These are phyloP conservation scores for Semotilus atromaculatus DNA, from an alignment of 2,797 vertebrate genomes.

Conservation along the genomic window DNA sequence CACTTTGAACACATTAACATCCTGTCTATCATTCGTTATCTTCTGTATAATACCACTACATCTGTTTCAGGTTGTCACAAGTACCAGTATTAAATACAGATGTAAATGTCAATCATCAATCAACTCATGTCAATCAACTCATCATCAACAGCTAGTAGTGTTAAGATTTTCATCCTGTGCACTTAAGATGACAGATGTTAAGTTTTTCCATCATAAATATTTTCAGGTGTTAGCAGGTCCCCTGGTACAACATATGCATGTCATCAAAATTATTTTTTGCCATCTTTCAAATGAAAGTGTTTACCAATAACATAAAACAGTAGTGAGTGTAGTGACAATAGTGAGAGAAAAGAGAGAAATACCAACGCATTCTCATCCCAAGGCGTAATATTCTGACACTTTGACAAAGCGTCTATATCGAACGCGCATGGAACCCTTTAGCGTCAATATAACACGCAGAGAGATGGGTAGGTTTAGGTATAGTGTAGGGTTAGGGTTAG, in stretches of 20 bases:
- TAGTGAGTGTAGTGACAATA: background rate
- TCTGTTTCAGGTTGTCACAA: background rate
- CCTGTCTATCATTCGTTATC: background rate
- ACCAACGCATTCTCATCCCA: no score
- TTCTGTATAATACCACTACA: background rate
- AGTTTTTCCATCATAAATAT: background rate
- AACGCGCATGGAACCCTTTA: no score
- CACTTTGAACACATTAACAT: background rate
- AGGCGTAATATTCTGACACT: no score
- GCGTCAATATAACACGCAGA: no score
- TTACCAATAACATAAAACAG: background rate
- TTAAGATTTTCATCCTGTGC: background rate
- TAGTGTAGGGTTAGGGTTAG: no score
- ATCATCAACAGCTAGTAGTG: background rate
- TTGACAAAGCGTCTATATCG: no score
- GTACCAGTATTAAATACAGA: background rate
- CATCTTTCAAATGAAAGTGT: background rate
- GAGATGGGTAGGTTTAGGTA: no score
- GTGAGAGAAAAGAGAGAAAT: background rate
- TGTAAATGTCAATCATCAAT: background rate
- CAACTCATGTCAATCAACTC: background rate
- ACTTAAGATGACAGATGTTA: background rate
- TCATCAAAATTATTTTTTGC: background rate
- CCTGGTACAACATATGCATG: background rate
- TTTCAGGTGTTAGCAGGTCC: background rate